Percentiles rank a stretch among this genome's conserved stretches.
Conservation (phyloP, 2,113 vertebrate genomes). For the Lagopus muta region DNA sequence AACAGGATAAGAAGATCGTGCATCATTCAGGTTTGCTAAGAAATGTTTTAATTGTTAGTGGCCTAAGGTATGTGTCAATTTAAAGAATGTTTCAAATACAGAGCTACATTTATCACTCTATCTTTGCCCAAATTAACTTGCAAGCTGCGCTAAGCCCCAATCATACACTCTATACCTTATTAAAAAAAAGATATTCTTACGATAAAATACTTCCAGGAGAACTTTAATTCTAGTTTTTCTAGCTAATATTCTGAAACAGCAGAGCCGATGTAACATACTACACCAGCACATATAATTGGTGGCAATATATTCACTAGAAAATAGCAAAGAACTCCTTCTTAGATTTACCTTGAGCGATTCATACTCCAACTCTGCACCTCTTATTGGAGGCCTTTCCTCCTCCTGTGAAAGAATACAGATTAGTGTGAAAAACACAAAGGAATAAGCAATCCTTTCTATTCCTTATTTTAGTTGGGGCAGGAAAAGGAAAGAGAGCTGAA, state of each 20-base stretch:
- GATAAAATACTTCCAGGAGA: background rate
- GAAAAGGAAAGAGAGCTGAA: background rate
- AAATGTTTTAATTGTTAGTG: background rate
- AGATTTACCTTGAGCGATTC: constrained; percentile 94
- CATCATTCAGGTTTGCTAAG: background rate
- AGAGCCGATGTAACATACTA: background rate
- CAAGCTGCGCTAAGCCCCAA: background rate
- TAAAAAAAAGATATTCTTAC: background rate
- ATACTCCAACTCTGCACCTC: constrained; percentile 95
- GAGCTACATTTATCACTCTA: background rate
- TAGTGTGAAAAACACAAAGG: background rate
- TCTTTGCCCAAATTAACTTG: background rate
- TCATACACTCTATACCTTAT: background rate
- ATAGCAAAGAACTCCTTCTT: background rate
- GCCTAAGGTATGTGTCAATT: background rate
- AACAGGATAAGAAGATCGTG: background rate
- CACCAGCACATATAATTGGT: background rate
- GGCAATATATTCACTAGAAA: background rate
- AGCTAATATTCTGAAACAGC: background rate
- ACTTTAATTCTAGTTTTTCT: background rate
- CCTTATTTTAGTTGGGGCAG: background rate
- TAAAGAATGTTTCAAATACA: background rate
- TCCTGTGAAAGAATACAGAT: constrained; percentile 78
- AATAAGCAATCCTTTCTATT: background rate
- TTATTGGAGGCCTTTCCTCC: constrained; percentile 89